A percentile compares a stretch with the other conserved stretches of the same genome.
These are phyloP conservation scores for Percopsis omiscomaycus DNA, from an alignment of 2,797 vertebrate genomes.

Conservation along the genomic window DNA sequence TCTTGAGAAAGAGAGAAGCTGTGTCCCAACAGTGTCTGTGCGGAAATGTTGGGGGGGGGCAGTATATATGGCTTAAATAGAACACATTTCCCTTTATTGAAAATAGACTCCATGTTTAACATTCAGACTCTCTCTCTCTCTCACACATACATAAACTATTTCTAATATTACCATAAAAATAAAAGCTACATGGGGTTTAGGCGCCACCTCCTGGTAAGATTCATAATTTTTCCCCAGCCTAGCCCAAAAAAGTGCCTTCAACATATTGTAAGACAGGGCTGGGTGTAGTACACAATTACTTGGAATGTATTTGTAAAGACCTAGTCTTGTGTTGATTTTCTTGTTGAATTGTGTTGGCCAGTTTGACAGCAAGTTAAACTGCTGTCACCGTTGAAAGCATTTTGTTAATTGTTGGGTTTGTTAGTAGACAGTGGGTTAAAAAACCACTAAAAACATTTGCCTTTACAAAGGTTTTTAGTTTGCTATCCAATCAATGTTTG, in stretches of 20 bases:
- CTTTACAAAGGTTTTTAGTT: too few species aligned
- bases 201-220: constrained; percentile 68
- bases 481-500: too few species aligned
- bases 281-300: constrained; percentile 39
- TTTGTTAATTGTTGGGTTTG: too few species aligned
- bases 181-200: constrained; percentile 29
- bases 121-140: background rate
- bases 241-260: constrained; percentile 29
- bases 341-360: background rate
- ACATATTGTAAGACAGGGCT: constrained; percentile 34
- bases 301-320: constrained; percentile 53
- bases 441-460: too few species aligned
- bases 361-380: too few species aligned
- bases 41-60: constrained; percentile 14
- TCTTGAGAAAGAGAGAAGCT: constrained; percentile 51
- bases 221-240: constrained; percentile 2
- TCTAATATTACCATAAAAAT: background rate
- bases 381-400: too few species aligned
- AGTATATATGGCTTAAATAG: constrained; percentile 16
- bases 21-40: constrained; percentile 32
- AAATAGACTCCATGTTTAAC: background rate
- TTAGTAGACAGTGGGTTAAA: too few species aligned
- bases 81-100: constrained; percentile 23
- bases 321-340: constrained; percentile 3
- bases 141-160: background rate